Conservation (phyloP, 1,140 invertebrate species). For the Drosophila malerkotliana region DNA sequence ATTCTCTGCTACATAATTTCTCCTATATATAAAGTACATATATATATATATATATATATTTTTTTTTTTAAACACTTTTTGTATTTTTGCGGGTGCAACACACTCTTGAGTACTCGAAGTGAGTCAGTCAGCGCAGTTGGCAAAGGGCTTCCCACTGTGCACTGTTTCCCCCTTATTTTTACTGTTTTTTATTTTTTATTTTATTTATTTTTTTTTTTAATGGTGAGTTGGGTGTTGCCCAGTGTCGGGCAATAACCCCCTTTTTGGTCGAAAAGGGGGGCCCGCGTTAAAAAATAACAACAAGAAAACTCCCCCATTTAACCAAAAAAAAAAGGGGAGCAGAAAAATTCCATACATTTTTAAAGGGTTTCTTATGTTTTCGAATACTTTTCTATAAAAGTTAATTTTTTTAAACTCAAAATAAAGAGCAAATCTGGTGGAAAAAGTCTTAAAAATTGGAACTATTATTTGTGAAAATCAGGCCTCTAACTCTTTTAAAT, state of each 20-base stretch:
- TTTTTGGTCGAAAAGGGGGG: slow-evolving; percentile 33
- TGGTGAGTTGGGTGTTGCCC: slow-evolving; percentile 30
- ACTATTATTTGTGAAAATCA: too few relatives aligned
- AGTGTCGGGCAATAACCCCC: slow-evolving; percentile 53
- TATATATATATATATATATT: too few relatives aligned
- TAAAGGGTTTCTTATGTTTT: too few relatives aligned
- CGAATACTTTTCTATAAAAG: too few relatives aligned
- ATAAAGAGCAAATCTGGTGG: too few relatives aligned
- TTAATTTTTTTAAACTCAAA: too few relatives aligned
- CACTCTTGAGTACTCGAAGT: slow-evolving; percentile 71
- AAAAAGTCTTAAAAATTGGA: too few relatives aligned
- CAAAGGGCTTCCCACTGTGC: slow-evolving; percentile 43
- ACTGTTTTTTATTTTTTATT: slow-evolving; percentile 7
- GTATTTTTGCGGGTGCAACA: slow-evolving; percentile 66
- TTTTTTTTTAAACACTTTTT: not conserved
- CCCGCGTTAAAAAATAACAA: not conserved
- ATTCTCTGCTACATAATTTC: slow-evolving; percentile 11
- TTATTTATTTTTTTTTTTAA: slow-evolving; percentile 36
- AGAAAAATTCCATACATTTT: not conserved
- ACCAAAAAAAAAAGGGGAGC: not conserved
- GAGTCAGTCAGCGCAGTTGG: slow-evolving; percentile 60
- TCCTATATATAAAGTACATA: too few relatives aligned
- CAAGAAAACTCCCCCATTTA: too few relatives aligned
- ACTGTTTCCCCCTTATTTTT: slow-evolving; percentile 11
- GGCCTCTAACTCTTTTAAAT: too few relatives aligned